These are phyloP conservation scores for Odiellus spinosus DNA, from an alignment of 2,888 invertebrate genomes.

Conservation along the genomic window DNA sequence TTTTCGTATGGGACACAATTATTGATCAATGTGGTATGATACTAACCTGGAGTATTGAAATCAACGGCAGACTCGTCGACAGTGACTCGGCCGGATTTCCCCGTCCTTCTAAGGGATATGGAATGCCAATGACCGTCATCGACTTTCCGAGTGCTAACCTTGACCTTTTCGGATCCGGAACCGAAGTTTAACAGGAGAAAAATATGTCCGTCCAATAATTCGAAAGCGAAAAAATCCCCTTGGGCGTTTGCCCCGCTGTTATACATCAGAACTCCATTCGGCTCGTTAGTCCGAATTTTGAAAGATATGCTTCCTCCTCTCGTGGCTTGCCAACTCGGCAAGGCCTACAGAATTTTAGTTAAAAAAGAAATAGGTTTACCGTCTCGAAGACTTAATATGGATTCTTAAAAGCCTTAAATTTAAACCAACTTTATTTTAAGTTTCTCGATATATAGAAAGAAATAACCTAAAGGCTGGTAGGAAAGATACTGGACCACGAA, in stretches of 20 bases:
- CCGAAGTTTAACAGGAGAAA: conserved; percentile 83
- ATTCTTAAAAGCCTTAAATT: too few species aligned
- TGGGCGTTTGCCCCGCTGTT: conserved; percentile 52
- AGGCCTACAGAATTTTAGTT: conserved; percentile 39
- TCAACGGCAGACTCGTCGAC: conserved; percentile 77
- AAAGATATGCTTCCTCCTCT: conserved; percentile 73
- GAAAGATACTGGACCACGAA: too few species aligned
- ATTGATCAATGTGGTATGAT: too few species aligned
- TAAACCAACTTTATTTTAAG: too few species aligned
- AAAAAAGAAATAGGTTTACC: too few species aligned
- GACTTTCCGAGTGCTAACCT: conserved; percentile 47
- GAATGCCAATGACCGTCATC: conserved; percentile 90
- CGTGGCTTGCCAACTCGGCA: conserved; percentile 82
- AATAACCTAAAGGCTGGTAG: too few species aligned
- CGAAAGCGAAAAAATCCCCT: conserved; percentile 84
- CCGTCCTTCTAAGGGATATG: conserved; percentile 62
- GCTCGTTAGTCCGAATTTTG: conserved; percentile 88
- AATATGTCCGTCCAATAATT: conserved; percentile 81
- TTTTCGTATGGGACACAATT: too few species aligned
- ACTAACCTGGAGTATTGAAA: conserved; percentile 73
- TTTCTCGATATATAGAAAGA: too few species aligned
- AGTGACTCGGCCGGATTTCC: conserved; percentile 68
- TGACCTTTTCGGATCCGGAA: conserved; percentile 69
- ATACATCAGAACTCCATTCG: conserved; percentile 82
- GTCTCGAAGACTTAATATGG: too few species aligned